A percentile compares a stretch with the other conserved stretches of the same genome.
phyloP scores from a whole-genome alignment of 1,140 invertebrate genomes.

The Trichoplusia ni region DNA sequence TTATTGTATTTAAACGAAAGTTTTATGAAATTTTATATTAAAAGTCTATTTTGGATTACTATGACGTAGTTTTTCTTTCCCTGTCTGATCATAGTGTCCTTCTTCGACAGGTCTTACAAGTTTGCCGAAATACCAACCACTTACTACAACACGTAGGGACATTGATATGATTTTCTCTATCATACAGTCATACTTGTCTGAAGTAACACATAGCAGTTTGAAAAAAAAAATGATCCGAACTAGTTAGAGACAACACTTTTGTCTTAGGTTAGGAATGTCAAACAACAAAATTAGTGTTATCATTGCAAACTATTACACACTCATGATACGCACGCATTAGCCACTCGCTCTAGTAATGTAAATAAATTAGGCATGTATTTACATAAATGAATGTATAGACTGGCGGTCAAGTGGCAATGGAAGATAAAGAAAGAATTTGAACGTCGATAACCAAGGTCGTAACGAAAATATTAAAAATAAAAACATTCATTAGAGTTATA shows the following conservation, averaged over 20 bases:
- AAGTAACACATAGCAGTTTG: no score
- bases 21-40: conserved; percentile 69
- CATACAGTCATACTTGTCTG: no score
- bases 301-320: neutral
- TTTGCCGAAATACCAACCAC: no score
- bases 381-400: neutral
- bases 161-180: no score
- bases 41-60: conserved; percentile 67
- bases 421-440: conserved; percentile 3
- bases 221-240: no score
- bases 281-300: neutral
- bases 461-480: no score
- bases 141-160: no score
- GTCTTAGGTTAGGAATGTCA: neutral
- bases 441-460: neutral
- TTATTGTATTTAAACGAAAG: conserved; percentile 54
- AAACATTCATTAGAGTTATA: neutral
- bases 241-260: no score
- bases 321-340: conserved; percentile 12
- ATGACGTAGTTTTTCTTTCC: conserved; percentile 22
- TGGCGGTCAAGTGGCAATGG: neutral
- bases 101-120: no score
- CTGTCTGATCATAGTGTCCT: neutral
- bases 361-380: no score
- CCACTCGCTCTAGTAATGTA: no score